Base-by-base conservation (phyloP, 2,888 invertebrate genomes). In the Protodeltote pygarga region DNA sequence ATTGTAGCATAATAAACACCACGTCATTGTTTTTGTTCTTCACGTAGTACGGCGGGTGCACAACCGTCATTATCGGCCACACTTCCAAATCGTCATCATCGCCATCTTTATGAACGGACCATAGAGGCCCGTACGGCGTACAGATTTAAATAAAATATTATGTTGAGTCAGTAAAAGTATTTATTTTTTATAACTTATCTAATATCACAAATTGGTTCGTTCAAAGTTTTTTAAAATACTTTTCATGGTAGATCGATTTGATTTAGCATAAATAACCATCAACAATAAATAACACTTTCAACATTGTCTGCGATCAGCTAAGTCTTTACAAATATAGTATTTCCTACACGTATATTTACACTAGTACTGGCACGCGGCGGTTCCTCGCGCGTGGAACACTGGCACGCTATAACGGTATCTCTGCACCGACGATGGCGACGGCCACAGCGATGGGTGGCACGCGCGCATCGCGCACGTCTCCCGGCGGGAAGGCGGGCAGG, bases 141-240 rank as follows among this genome's bases (percentile, higher is more conserved):
- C 2, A 9, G 8, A 16, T 3, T 16, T 8, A 4, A 25, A 25
- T 1, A 9, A 14, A 19, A 5, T 3, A 3, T 29, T 34, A 40
- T 34, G 17, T 19, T 51, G 35, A 40, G 42, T 45, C 32, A 19
- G 28, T 53, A 42, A 46, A 24, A 38, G n/a, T 49, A 61, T 57
- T 48, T 37, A 53, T 53, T 34, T 57, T 53, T 50, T 38, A n/a
- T 42, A 39, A n/a, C 28, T 51, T 64, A 57, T 49, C 61, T 74
- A 78, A 63, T 75, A 75, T 78, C 79, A 78, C 76, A 77, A 73
- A 64, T 75, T 48, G 64, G 66, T 72, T 73, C 68, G 53, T 50
- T 49, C 13, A 24, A 6, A 14, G n/a, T n/a, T n/a, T n/a, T n/a
- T n/a, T n/a, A n/a, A n/a, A n/a, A n/a, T n/a, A n/a, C n/a, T n/a